A percentile compares a stretch with the other conserved stretches of the same genome.
Evolutionary conservation across 2,888 invertebrate genomes (phyloP).

Genomic region (Cheilosia variabilis): DNA sequence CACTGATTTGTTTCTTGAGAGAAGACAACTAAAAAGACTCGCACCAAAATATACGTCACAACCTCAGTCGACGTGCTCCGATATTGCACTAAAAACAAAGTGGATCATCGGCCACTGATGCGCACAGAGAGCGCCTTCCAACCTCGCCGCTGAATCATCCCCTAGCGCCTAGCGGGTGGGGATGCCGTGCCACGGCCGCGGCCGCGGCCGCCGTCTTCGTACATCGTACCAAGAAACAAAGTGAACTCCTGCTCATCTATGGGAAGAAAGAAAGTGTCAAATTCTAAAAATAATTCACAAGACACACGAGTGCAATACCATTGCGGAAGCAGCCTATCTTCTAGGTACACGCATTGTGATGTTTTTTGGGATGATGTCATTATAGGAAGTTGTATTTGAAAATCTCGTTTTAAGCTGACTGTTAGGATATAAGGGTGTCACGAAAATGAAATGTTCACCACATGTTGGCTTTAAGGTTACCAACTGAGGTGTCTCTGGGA

Average conservation of each 20-base stretch:
- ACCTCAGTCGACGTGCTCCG: conserved; percentile 61
- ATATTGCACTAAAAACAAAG: conserved; percentile 55
- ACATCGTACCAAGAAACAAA: conserved; percentile 44
- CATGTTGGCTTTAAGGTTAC: conserved; percentile 69
- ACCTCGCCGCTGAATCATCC: conserved; percentile 54
- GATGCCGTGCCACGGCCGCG: conserved; percentile 3
- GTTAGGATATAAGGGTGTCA: conserved; percentile 53
- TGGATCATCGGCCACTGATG: conserved; percentile 59
- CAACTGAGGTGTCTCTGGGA: conserved; percentile 20
- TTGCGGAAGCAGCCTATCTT: conserved; percentile 29
- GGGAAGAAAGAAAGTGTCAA: conserved; percentile 71
- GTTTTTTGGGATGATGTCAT: conserved; percentile 45
- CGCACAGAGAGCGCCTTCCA: conserved; percentile 16
- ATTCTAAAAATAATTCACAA: conserved; percentile 69
- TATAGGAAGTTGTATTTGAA: conserved; percentile 62
- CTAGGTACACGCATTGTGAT: conserved; percentile 29
- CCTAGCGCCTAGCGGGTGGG: conserved; percentile 67
- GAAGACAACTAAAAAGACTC: conserved; percentile 22
- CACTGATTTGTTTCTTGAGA: conserved; percentile 5
- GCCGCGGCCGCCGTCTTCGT: background rate
- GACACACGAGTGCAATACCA: conserved; percentile 55
- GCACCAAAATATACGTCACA: conserved; percentile 49
- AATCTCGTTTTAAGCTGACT: conserved; percentile 48
- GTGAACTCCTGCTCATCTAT: conserved; percentile 57
- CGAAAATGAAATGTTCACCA: conserved; percentile 48